phyloP scores from a whole-genome alignment of 2,113 vertebrate genomes.

The Erpornis zantholeuca region DNA sequence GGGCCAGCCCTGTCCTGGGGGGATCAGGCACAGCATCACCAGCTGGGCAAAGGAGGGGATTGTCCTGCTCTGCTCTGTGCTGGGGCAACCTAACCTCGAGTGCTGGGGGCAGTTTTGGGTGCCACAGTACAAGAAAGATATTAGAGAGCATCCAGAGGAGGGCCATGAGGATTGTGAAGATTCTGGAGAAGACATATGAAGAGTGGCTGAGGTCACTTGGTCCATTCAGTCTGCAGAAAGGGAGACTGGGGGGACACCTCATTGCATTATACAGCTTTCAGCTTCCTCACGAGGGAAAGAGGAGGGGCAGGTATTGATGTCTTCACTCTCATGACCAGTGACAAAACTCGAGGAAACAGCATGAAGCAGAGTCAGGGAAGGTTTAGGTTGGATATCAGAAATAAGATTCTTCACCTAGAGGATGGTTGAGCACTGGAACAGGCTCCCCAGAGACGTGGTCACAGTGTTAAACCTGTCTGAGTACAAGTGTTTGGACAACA shows the following conservation, averaged over 20 bases:
- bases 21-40: neutral
- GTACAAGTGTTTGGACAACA: neutral
- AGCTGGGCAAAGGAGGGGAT: neutral
- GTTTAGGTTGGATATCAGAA: neutral
- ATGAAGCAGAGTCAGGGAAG: neutral
- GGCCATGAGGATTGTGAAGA: neutral
- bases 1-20: neutral
- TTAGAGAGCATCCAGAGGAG: neutral
- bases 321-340: neutral
- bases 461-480: neutral
- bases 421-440: neutral
- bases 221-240: neutral
- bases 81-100: neutral
- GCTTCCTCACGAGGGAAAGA: neutral
- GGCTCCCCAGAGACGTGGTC: neutral
- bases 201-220: neutral
- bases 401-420: neutral
- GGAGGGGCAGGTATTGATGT: neutral
- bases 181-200: neutral
- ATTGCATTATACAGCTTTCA: neutral
- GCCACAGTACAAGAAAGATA: neutral
- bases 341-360: neutral
- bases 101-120: neutral
- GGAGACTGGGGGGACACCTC: neutral
- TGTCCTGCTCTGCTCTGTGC: neutral